Conservation (phyloP, 2,797 vertebrate genomes). For the Momotus momota region DNA sequence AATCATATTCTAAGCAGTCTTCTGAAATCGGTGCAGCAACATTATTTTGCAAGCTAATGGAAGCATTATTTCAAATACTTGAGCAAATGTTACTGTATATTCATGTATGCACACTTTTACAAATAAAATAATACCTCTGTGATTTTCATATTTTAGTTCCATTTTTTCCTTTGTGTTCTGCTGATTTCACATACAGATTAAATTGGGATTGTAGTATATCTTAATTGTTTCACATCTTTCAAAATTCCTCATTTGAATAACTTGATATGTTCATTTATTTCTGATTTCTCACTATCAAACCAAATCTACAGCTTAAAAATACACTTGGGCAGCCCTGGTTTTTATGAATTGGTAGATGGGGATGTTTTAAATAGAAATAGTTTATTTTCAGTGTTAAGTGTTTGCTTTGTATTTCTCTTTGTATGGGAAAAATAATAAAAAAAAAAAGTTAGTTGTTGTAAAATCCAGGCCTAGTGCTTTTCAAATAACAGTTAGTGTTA, state of each 20-base stretch:
- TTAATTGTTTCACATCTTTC: slow-evolving; percentile 3
- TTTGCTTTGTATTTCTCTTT: background rate
- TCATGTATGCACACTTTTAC: background rate
- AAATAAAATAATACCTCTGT: background rate
- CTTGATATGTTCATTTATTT: background rate
- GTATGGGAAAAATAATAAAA: background rate
- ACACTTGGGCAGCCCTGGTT: background rate
- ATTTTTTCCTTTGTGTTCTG: background rate
- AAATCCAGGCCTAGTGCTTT: background rate
- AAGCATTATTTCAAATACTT: slow-evolving; percentile 31
- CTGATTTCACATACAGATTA: background rate
- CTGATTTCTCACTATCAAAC: background rate
- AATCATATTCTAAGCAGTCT: slow-evolving; percentile 36
- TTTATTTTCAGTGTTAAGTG: background rate
- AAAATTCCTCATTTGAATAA: background rate
- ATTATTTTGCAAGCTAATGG: slow-evolving; percentile 38
- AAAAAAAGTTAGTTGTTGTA: background rate
- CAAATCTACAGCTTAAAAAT: background rate
- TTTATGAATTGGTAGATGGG: background rate
- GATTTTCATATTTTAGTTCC: background rate
- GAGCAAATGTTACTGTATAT: background rate
- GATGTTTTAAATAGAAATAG: background rate
- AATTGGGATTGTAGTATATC: background rate
- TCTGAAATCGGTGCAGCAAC: background rate
- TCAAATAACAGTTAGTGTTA: background rate